Base-by-base conservation (phyloP, 2,113 vertebrate species). In the Alces alces region DNA sequence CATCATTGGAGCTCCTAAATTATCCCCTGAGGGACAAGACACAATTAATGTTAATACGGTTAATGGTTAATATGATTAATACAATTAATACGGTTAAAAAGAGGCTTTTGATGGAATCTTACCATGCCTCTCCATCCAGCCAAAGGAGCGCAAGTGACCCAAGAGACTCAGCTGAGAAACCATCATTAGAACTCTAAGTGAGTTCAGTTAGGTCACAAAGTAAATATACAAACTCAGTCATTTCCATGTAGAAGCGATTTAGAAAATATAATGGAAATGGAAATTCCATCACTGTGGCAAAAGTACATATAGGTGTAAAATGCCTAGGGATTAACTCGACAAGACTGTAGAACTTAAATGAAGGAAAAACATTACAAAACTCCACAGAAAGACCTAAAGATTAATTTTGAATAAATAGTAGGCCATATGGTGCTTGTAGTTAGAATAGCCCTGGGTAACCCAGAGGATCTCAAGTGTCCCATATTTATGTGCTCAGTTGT, bases 381-480 rank as follows among this genome's bases (percentile, higher is more conserved):
- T 60, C 54, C 52, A 91, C n/a, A 94, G 52, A 89, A 76, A 30
- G 45, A 79, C 16, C 87, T 86, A 86, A 92, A 84, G 36, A 47
- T 95, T 55, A 85, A 83, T 95, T 96, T 89, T 96, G 14, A 97
- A 17, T 92, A 89, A 45, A 36, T 16, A 83, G 14, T 43, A 52
- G 66, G 16, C n/a, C 55, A 50, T 61, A 66, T 28, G 12, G 28
- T 93, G 8, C 86, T 95, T 95, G 5, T 60, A 33, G 14, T 66
- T 93, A 21, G 52, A 39, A 52, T 91, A 85, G 9, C n/a, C 30
- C 80, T 78, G 6, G 83, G 70, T 66, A 47, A 91, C 66, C 33
- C 33, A 93, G 27, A 73, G 60, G 57, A 80, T 57, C 90, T 73
- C 28, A 86, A 50, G 8, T 54, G 19, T 78, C 43, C 25, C 33